Percentiles rank a stretch among this genome's conserved stretches.
Conservation (phyloP, 1,140 invertebrate genomes). For the Tetramorium simillimum region DNA sequence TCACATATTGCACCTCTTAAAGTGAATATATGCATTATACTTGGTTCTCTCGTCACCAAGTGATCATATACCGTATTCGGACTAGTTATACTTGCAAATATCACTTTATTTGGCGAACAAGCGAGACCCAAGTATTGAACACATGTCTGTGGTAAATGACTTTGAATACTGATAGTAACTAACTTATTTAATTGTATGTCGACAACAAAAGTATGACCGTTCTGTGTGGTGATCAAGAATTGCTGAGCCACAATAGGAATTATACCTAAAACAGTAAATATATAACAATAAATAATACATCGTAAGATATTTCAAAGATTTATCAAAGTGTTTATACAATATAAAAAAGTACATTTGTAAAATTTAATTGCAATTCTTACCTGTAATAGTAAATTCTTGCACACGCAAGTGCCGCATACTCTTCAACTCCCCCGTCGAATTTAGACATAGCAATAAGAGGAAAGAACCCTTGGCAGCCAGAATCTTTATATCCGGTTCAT, state of each 20-base stretch:
- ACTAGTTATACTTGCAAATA: constrained; percentile 78
- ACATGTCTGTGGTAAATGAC: constrained; percentile 68
- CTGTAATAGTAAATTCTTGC: constrained; percentile 76
- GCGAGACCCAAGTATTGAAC: constrained; percentile 80
- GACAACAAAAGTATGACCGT: constrained; percentile 71
- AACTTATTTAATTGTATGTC: constrained; percentile 56
- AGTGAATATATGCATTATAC: constrained; percentile 75
- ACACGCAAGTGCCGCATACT: constrained; percentile 59
- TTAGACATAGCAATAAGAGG: constrained; percentile 69
- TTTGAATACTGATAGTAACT: constrained; percentile 56
- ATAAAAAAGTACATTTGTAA: background rate
- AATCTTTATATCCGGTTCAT: constrained; percentile 59
- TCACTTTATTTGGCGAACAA: constrained; percentile 73
- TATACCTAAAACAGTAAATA: constrained; percentile 70
- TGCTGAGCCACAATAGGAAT: constrained; percentile 59
- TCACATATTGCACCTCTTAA: constrained; percentile 71
- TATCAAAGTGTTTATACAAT: background rate
- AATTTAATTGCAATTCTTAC: constrained; percentile 54
- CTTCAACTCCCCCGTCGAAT: constrained; percentile 59
- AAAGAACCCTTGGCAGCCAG: constrained; percentile 72
- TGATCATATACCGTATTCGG: constrained; percentile 81
- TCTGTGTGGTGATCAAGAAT: constrained; percentile 77
- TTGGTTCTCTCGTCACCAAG: constrained; percentile 80
- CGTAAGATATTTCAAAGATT: background rate
- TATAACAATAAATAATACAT: constrained; percentile 8